Base-by-base conservation (phyloP, 2,113 vertebrate species). In the Gobiocypris rarus region DNA sequence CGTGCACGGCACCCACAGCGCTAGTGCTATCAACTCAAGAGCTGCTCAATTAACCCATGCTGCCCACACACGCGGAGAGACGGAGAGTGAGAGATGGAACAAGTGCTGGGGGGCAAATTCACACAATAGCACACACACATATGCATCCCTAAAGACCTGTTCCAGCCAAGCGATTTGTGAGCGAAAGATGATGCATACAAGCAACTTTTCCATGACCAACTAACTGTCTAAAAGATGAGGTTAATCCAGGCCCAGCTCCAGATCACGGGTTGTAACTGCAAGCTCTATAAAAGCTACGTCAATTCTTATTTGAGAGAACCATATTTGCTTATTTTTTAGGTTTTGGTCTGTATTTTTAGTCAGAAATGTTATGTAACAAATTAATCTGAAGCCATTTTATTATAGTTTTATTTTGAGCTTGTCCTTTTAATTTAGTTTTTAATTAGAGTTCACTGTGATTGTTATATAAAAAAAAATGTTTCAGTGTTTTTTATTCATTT, bases 31-130 rank as follows among this genome's bases (percentile, higher is more conserved):
- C 87, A 85, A 76, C 81, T 88, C 75, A 81, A 86, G 81, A 78
- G 79, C 81, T 86, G 84, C 87, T 86, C 84, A 88, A 86, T 86
- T 88, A 86, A 74, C 87, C 85, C 81, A 61, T 43, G 70, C 69
- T 83, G 69, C 85, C 83, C 83, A 84, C 85, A 85, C 78, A 83
- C 3, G 73, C 3, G 7, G 45, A 78, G 54, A 82, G 24, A 63
- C 3, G 28, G 26, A 59, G 17, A 70, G 50, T 69, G 45, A 63
- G 75, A 80, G 82, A 73, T 24, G 61, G 15, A 17, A 26, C 54
- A 41, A 28, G 24, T 28, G 54, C 63, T 63, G 50, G 38, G 78
- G 65, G 63, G 73, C 61, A 67, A 69, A 43, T 63, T 74, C 48
- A 80, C 17, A 85, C 75, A 77, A 52, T 52, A 75, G 13, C 83